Evolutionary conservation across 2,797 vertebrate species (phyloP), one percentile per base, ranked within the genome.

Genomic region (Alauda arvensis): DNA sequence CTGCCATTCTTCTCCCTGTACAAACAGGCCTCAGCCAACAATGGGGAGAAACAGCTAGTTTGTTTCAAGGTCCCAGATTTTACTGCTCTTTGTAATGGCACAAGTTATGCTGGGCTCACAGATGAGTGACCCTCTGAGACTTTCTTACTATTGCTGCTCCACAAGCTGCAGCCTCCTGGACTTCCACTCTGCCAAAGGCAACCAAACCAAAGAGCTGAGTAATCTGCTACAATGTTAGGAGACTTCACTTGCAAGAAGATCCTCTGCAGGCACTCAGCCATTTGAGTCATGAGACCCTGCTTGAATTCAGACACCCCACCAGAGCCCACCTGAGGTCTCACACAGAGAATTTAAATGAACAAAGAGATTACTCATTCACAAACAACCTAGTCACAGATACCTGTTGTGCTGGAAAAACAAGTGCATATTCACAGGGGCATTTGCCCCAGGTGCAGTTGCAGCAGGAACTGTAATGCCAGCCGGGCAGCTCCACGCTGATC

Each of bases 1-100:
- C 72, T 88, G 87, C 78, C 71, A 66, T 79, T 89, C 65, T 84
- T 90, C 51, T 79, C 63, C n/a, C 53, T 77, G 45, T 48, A 48
- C 60, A 87, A 80, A 79, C 11, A 86, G 85, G 43, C 43, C 31
- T 53, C 63, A 87, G 87, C 28, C 45, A 93, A 37, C 61, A 88
- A 63, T 0, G 0, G 5, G 28, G 60, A 77, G 77, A 89, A 90
- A 68, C n/a, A 77, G 37, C 74, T 76, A 68, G 72, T 91, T 81
- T 87, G 34, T 83, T 83, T 86, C 88, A 63, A 85, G 46, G 66
- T 53, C 45, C 46, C 46, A 66, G 34, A 66, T 81, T 81, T 78
- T 48, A 49, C 66, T 55, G 19, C 31, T 65, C 14, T 15, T 57
- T 13, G 61, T 83, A 85, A 85, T 49, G 62, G 68, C 42, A 65